Evolutionary conservation across 2,113 vertebrate species (phyloP).

Genomic region (Syngnathus typhle): DNA sequence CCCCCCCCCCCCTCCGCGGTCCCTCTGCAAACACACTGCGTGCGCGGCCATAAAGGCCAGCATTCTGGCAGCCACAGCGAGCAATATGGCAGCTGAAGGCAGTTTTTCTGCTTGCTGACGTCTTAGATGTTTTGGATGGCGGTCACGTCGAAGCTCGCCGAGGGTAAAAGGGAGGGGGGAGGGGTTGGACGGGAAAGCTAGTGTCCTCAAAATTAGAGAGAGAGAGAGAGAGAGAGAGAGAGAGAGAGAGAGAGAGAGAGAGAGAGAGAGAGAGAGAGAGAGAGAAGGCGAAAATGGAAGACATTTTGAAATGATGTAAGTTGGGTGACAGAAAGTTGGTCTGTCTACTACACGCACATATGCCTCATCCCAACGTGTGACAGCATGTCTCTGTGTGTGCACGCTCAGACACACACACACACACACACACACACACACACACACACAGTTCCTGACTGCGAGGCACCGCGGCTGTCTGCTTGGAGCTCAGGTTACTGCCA

Average conservation of each 20-base stretch:
- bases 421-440: neutral
- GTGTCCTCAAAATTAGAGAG: constrained; percentile 37
- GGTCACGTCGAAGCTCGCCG: constrained; percentile 42
- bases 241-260: constrained; percentile 15
- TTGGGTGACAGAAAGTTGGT: constrained; percentile 13
- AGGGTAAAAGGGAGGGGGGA: constrained; percentile 5
- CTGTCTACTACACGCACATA: constrained; percentile 22
- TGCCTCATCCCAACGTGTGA: constrained; percentile 48
- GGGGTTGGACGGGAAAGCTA: constrained; percentile 23
- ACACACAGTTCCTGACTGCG: constrained; percentile 45
- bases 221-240: constrained; percentile 11
- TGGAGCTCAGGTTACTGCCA: constrained; percentile 64
- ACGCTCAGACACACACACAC: constrained; percentile 9
- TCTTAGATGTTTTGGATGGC: constrained; percentile 53
- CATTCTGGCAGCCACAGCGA: constrained; percentile 43
- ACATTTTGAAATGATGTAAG: constrained; percentile 23
- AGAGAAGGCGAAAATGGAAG: constrained; percentile 12
- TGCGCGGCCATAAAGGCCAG: constrained; percentile 61
- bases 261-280: constrained; percentile 7
- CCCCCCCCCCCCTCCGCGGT: constrained; percentile 8
- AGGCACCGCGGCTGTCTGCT: constrained; percentile 64
- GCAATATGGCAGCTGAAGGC: constrained; percentile 54
- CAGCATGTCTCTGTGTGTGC: constrained; percentile 47
- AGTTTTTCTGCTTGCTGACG: constrained; percentile 48
- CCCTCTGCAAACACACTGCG: constrained; percentile 26